Evolutionary conservation across 92 coral and sea anemone genomes (phyloP).

Genomic region (Actinostola sp.): DNA sequence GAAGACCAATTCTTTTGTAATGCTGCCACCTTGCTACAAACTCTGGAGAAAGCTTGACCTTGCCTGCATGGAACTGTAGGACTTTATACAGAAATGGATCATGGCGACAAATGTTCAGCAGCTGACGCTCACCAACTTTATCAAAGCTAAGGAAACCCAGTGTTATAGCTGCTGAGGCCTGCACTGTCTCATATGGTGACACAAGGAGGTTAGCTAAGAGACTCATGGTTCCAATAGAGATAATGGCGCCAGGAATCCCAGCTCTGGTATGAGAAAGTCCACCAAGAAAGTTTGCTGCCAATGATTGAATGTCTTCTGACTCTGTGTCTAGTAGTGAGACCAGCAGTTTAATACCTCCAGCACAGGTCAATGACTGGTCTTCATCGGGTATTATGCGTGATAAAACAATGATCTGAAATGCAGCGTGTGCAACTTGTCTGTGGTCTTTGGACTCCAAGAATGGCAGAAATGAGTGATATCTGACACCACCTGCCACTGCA

Average conservation of each 20-base stretch:
- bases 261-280: conserved; percentile 97
- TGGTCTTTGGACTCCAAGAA: conserved; percentile 80
- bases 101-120: conserved; percentile 86
- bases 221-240: conserved; percentile 87
- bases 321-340: conserved; percentile 72
- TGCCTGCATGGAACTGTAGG: conserved; percentile 88
- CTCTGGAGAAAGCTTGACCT: conserved; percentile 89
- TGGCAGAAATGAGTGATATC: conserved; percentile 73
- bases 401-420: conserved; percentile 87
- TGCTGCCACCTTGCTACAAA: conserved; percentile 99
- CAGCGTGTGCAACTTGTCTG: conserved; percentile 71
- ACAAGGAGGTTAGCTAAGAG: conserved; percentile 71
- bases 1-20: conserved; percentile 85
- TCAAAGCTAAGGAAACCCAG: conserved; percentile 91
- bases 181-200: conserved; percentile 87
- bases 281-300: conserved; percentile 90
- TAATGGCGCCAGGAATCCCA: conserved; percentile 94
- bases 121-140: conserved; percentile 92
- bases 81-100: conserved; percentile 87
- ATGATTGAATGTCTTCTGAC: conserved; percentile 78
- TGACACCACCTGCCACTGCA: conserved; percentile 81
- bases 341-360: conserved; percentile 82
- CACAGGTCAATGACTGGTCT: conserved; percentile 89
- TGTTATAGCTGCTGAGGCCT: conserved; percentile 88
- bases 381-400: conserved; percentile 95